phyloP scores from a whole-genome alignment of 2,113 vertebrate species.

The Varanus salvator region DNA sequence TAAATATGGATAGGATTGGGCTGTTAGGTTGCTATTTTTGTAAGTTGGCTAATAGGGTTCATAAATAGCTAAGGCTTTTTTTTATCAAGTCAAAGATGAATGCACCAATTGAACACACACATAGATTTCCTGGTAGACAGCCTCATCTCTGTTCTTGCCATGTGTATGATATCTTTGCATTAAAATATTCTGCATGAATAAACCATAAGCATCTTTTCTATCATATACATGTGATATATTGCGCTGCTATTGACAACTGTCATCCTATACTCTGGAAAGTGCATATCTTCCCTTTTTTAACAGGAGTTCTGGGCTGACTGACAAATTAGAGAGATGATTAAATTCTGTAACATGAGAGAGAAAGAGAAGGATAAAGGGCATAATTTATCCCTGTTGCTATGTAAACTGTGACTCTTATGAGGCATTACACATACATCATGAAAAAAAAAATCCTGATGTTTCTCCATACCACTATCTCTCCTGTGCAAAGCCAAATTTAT shows the following conservation, averaged over 20 bases:
- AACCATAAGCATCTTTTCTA: slow-evolving; percentile 55
- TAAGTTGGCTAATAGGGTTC: not conserved
- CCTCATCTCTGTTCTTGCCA: slow-evolving; percentile 31
- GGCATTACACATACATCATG: not conserved
- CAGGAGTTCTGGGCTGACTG: slow-evolving; percentile 40
- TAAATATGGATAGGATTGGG: not conserved
- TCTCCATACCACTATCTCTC: slow-evolving; percentile 9
- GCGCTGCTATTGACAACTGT: slow-evolving; percentile 3
- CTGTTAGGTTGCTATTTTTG: not conserved
- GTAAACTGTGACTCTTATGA: rapidly evolving
- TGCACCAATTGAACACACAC: not conserved
- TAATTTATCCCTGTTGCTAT: slow-evolving; percentile 9
- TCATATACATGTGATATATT: slow-evolving; percentile 21
- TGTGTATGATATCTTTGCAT: not conserved
- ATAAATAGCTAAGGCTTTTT: not conserved
- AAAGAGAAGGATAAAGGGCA: not conserved
- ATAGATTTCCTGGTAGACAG: slow-evolving; percentile 9
- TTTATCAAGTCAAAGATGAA: not conserved
- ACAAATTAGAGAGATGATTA: not conserved
- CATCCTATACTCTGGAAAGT: rapidly evolving
- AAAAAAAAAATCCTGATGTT: not conserved
- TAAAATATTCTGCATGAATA: slow-evolving; percentile 60
- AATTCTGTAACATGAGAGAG: not conserved
- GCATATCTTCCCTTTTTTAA: slow-evolving; percentile 1
- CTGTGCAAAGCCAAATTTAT: not conserved